Evolutionary conservation across 2,888 invertebrate species (phyloP).

Genomic region (Melanargia galathea): DNA sequence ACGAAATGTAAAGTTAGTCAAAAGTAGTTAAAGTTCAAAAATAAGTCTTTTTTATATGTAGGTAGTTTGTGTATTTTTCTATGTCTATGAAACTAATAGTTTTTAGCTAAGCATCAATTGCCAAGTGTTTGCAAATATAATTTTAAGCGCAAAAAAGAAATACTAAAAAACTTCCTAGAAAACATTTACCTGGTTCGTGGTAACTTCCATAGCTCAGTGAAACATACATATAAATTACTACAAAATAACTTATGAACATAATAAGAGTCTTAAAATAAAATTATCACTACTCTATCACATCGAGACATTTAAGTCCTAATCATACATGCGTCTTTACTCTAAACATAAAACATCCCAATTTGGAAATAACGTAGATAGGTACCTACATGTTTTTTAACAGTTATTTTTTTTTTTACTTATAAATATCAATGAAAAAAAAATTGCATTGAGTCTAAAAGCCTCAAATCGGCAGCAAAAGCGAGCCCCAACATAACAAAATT

Average conservation of each 20-base stretch:
- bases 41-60: not conserved
- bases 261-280: slow-evolving; percentile 36
- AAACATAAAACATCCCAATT: slow-evolving; percentile 36
- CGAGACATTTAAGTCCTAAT: slow-evolving; percentile 32
- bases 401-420: not conserved
- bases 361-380: not conserved
- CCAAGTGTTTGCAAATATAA: not conserved
- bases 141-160: slow-evolving; percentile 1
- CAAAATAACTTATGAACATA: not conserved
- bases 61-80: not conserved
- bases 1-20: slow-evolving; percentile 1
- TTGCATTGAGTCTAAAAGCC: not conserved
- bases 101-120: not conserved
- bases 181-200: not conserved
- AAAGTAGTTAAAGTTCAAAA: slow-evolving; percentile 4
- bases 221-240: slow-evolving; percentile 8
- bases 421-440: too few relatives aligned
- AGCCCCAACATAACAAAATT: not conserved
- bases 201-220: slow-evolving; percentile 1
- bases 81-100: not conserved
- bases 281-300: slow-evolving; percentile 62
- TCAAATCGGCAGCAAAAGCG: not conserved
- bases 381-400: not conserved
- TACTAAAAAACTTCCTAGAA: not conserved
- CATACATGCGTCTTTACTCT: not conserved